A percentile compares a stretch with the other conserved stretches of the same genome.
Conservation (phyloP, 35 echinoderm and acorn worm species). For the Hemicentrotus pulcherrimus region DNA sequence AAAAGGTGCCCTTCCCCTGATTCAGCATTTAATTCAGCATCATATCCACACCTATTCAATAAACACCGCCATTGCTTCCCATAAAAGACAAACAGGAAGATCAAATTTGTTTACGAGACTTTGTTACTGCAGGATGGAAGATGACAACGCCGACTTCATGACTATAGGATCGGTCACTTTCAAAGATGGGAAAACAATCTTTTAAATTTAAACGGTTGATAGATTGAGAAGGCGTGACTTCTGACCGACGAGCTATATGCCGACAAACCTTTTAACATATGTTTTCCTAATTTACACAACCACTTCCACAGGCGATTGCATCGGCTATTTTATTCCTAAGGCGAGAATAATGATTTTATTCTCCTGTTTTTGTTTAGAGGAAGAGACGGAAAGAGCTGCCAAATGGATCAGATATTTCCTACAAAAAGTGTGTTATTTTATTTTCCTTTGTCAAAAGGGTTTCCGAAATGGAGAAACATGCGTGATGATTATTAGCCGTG, state of each 20-base stretch:
- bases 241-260: background rate
- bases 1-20: no score
- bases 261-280: background rate
- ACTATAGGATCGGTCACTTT: background rate
- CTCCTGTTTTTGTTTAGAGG: background rate
- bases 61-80: background rate
- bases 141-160: background rate
- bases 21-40: no score
- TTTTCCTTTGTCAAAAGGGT: background rate
- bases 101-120: background rate
- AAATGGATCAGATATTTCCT: background rate
- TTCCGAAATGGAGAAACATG: background rate
- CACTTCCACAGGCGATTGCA: background rate
- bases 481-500: background rate
- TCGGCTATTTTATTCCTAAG: background rate
- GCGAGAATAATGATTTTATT: background rate
- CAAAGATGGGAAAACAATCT: slow-evolving; percentile 4
- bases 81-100: background rate
- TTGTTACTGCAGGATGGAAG: background rate
- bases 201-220: background rate
- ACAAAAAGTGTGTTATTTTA: background rate
- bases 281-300: slow-evolving; percentile 13
- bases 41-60: background rate
- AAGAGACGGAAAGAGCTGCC: background rate
- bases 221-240: background rate